Base-by-base conservation (phyloP, 2,888 invertebrate genomes). In the Mactromeris polynyma region DNA sequence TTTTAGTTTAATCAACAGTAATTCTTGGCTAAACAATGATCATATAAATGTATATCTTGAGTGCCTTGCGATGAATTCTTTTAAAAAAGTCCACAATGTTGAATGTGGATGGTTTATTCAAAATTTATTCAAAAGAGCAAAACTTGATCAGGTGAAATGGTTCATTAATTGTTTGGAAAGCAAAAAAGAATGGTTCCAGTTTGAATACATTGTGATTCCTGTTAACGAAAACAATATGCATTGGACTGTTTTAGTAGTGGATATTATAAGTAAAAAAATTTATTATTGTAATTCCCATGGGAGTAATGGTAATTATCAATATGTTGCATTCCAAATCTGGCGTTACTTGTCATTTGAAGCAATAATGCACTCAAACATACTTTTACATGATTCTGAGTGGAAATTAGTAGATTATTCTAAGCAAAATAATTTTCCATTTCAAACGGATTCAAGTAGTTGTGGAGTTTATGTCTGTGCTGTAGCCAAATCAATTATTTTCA, bases 381-480 rank as follows among this genome's bases (percentile, higher is more conserved):
- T 6, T 54, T 54, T 54, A 54, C 7, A 54, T 17, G 3, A 6
- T 54, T 54, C 54, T 11, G 54, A 54, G n/a, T 54, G 54, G 54
- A 9, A 6, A 3, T 3, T 54, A 9, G 54, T 54, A 9, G 3
- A 9, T 14, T 36, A 77, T 31, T 77, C 77, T 77, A 3, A 26
- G 38, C 7, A 17, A 17, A 2, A 3, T 33, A 38, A 36, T 79
- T 79, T 79, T 42, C 79, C 40, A 9, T 6, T 79, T 4, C 79
- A 79, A 11, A 79, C 79, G 38, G 79, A 79, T 40, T 38, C 79
- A 19, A 79, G 79, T 79, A 79, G 79, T 38, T 79, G 40, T 79
- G 79, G 40, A 33, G 79, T 79, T 7, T 79, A 38, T 79, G 79
- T 79, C 17, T 79, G 79, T 79, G 79, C 79, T 33, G 79, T 79